Evolutionary conservation across 2,888 invertebrate genomes (phyloP).

Genomic region (Eristalinus sepulchralis): DNA sequence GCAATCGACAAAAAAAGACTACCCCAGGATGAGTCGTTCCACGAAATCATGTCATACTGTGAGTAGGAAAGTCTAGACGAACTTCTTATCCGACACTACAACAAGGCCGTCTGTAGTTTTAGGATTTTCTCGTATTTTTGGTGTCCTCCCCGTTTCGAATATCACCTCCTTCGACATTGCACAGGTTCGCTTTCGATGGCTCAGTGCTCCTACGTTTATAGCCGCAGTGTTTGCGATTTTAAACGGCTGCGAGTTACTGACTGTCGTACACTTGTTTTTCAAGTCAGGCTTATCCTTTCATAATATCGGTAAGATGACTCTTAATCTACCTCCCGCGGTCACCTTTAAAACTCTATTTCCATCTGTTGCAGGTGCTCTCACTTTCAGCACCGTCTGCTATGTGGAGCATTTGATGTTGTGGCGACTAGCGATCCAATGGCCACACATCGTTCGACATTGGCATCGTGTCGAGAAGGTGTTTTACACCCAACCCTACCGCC

Average conservation of each 20-base stretch:
- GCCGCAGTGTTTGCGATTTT: conserved; percentile 73
- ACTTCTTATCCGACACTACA: no score
- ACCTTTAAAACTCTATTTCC: not conserved
- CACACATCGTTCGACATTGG: conserved; percentile 76
- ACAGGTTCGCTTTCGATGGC: conserved; percentile 75
- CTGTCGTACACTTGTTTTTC: conserved; percentile 73
- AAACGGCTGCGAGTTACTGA: conserved; percentile 76
- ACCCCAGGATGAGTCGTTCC: no score
- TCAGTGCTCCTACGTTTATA: conserved; percentile 75
- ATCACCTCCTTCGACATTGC: conserved; percentile 72
- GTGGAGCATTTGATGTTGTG: conserved; percentile 77
- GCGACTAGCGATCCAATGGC: conserved; percentile 79
- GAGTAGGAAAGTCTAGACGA: not conserved
- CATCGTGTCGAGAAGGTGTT: conserved; percentile 77
- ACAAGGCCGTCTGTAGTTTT: conserved; percentile 73
- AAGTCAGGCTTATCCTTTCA: conserved; percentile 75
- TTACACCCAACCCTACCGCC: conserved; percentile 76
- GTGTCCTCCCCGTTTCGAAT: conserved; percentile 77
- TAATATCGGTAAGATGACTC: conserved; percentile 74
- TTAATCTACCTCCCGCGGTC: not conserved
- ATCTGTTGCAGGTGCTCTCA: conserved; percentile 72
- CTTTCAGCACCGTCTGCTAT: conserved; percentile 76
- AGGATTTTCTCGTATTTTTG: conserved; percentile 77
- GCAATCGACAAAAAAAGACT: no score
- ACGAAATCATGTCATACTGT: conserved; percentile 24